Evolutionary conservation across 2,797 vertebrate genomes (phyloP).

Genomic region (Clarias laeviceps): DNA sequence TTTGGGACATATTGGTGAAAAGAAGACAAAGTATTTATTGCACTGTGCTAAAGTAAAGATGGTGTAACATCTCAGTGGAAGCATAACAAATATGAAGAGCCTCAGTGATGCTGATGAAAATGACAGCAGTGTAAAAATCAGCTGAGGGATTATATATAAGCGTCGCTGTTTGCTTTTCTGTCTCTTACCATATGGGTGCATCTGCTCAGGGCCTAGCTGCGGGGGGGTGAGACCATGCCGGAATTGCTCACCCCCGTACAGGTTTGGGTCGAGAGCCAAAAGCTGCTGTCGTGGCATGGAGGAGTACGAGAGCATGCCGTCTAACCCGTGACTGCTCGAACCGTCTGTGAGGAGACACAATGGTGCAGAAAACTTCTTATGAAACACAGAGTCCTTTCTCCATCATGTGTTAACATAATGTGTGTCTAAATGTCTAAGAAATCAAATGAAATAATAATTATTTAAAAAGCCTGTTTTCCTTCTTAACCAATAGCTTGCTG

Average conservation of each 20-base stretch:
- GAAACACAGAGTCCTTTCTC: background rate
- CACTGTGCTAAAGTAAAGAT: background rate
- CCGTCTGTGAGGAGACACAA: constrained; percentile 69
- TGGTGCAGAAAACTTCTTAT: background rate
- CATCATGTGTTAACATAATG: background rate
- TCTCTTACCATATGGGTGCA: constrained; percentile 85
- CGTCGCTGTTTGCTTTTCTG: background rate
- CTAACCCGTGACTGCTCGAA: constrained; percentile 83
- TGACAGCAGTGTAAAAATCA: background rate
- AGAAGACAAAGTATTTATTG: background rate
- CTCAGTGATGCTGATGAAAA: background rate
- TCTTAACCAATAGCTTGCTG: background rate
- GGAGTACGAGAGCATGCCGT: constrained; percentile 83
- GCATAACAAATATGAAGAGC: background rate
- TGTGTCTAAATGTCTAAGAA: background rate
- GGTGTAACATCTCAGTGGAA: background rate
- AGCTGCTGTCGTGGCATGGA: constrained; percentile 84
- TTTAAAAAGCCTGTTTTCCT: background rate
- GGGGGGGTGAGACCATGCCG: constrained; percentile 87
- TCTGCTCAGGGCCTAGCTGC: constrained; percentile 82
- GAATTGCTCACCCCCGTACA: constrained; percentile 83
- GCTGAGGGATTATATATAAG: background rate
- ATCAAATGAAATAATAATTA: background rate
- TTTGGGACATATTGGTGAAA: background rate
- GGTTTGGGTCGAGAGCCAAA: constrained; percentile 83